Evolutionary conservation across 2,113 vertebrate species (phyloP), one percentile per base, ranked within the genome.

Genomic region (Eolophus roseicapilla): DNA sequence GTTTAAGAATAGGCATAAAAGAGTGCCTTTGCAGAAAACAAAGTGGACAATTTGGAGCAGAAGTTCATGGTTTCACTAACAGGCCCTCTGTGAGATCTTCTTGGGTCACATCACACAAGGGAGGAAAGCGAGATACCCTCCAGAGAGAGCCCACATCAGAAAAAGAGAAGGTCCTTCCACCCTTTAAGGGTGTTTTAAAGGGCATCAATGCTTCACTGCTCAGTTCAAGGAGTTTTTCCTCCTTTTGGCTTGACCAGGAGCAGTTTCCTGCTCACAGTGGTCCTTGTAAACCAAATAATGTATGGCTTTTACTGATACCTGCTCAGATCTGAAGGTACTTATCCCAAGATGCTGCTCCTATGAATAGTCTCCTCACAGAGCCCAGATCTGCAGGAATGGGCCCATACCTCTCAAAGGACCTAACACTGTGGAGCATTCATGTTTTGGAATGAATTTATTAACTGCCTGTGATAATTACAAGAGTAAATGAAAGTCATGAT

Each of bases 381-480:
- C 33, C 53, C 46, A 41, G 44, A 52, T 28, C 31, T 67, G 27
- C 59, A 81, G 52, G 52, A 73, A 44, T 7, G 47, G 67, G 8
- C 47, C 59, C 41, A 25, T 23, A 35, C 37, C 37, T 85, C 84
- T 93, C 75, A 83, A 71, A 91, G 57, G 60, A 64, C 65, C 47
- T 67, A 88, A 91, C 41, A 92, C 70, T 93, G 59, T 35, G 69
- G 52, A 84, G 55, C 71, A 94, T 93, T 94, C 88, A 86, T 68
- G 18, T 78, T 91, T 93, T 49, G 28, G 69, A 89, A 85, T 47
- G 3, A 93, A 91, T 95, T 85, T 91, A 89, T 92, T 88, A 82
- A 28, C 94, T 92, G 75, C 39, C 92, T 80, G 60, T 83, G 46
- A 75, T 87, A 89, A 96, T 91, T 91, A 77, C 71, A 92, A 89